Percentiles rank a stretch among this genome's conserved stretches.
Conservation (phyloP, 2,113 vertebrate genomes). For the Megaceryle maxima region DNA sequence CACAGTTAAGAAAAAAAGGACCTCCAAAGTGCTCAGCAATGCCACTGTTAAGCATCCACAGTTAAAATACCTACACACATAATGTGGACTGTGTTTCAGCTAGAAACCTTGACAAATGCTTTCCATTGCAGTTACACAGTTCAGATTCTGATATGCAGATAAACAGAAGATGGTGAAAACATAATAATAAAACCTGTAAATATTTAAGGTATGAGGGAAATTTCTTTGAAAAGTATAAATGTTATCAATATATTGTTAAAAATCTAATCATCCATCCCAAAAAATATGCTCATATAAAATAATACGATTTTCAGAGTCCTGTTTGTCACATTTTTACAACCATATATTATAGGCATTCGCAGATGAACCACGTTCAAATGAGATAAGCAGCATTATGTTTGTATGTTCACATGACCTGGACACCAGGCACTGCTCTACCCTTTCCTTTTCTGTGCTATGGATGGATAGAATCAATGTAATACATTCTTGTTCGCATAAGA, state of each 20-base stretch:
- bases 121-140: neutral
- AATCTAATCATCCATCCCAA: neutral
- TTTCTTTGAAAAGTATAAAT: neutral
- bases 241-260: neutral
- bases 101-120: neutral
- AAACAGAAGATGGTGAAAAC: neutral
- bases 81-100: neutral
- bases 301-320: neutral
- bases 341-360: neutral
- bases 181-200: neutral
- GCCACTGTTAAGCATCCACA: neutral
- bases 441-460: neutral
- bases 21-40: neutral
- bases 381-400: neutral
- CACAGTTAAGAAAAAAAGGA: neutral
- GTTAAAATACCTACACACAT: neutral
- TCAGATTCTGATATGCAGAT: neutral
- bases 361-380: neutral
- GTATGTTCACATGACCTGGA: fast-evolving
- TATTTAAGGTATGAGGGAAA: neutral
- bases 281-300: neutral
- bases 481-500: neutral
- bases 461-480: neutral
- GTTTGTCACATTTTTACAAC: neutral
- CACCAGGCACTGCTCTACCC: neutral